Percentiles rank a stretch among this genome's conserved stretches.
Evolutionary conservation across 2,797 vertebrate genomes (phyloP).

Genomic region (Sebastiscus albofasciatus): DNA sequence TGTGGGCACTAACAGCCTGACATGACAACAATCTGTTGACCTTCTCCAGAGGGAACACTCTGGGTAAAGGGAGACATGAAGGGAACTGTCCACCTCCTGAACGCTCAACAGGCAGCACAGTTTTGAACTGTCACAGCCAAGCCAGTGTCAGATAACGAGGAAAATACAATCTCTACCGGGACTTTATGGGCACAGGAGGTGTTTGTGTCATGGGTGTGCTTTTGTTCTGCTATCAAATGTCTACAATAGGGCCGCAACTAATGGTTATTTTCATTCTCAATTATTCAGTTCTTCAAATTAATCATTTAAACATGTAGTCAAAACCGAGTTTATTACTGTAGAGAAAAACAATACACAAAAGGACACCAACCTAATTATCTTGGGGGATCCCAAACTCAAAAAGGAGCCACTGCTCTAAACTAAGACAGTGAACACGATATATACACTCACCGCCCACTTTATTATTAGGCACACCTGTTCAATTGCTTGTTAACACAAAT

Average conservation of each 20-base stretch:
- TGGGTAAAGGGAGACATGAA: conserved; percentile 29
- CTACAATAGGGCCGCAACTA: neutral
- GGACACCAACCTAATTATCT: too few relatives aligned
- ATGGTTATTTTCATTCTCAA: neutral
- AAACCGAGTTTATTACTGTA: too few relatives aligned
- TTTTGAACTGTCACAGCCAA: neutral
- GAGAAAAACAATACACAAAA: too few relatives aligned
- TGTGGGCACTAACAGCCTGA: conserved; percentile 17
- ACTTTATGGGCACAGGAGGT: neutral
- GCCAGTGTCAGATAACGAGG: neutral
- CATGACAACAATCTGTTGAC: conserved; percentile 35
- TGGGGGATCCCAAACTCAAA: too few relatives aligned
- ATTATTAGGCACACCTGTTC: too few relatives aligned
- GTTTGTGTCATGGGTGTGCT: neutral
- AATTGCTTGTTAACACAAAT: too few relatives aligned
- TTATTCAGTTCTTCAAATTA: neutral
- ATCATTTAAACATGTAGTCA: neutral
- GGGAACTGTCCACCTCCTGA: conserved; percentile 30
- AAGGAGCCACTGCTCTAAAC: too few relatives aligned
- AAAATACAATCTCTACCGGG: neutral
- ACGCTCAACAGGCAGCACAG: conserved; percentile 3
- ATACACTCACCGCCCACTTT: too few relatives aligned
- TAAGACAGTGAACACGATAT: too few relatives aligned
- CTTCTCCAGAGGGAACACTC: conserved; percentile 34
- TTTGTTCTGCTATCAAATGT: neutral